Percentiles rank a stretch among this genome's conserved stretches.
These are phyloP conservation scores for Oncorhynchus keta DNA, from an alignment of 2,113 vertebrate genomes.

Conservation along the genomic window DNA sequence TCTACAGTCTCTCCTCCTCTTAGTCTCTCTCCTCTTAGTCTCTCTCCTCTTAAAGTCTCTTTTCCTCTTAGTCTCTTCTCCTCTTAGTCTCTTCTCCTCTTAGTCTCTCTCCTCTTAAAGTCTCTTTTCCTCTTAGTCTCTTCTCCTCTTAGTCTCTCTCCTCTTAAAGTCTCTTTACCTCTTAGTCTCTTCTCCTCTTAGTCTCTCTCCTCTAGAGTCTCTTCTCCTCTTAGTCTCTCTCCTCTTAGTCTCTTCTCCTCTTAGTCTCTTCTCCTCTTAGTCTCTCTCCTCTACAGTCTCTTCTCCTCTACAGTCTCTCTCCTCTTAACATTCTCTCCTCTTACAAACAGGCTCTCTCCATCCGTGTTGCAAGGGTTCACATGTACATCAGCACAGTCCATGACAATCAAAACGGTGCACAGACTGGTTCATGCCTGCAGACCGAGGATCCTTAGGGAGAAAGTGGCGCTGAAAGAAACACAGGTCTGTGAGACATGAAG, in stretches of 20 bases:
- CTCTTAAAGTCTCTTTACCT: conserved; percentile 40
- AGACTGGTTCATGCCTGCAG: conserved; percentile 47
- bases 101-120: neutral
- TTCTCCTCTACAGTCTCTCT: neutral
- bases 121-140: neutral
- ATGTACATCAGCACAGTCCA: conserved; percentile 30
- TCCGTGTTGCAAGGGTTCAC: conserved; percentile 66
- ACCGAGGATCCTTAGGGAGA: conserved; percentile 21
- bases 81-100: too few relatives aligned
- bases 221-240: neutral
- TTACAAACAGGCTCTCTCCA: conserved; percentile 52
- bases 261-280: conserved; percentile 16
- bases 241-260: too few relatives aligned
- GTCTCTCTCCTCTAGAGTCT: neutral
- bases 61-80: too few relatives aligned
- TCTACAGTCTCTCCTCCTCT: too few relatives aligned
- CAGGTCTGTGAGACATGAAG: conserved; percentile 46
- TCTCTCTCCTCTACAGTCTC: neutral
- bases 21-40: neutral
- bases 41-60: too few relatives aligned
- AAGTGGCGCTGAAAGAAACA: conserved; percentile 53
- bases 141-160: neutral
- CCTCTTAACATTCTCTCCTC: neutral
- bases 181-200: neutral
- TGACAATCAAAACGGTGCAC: conserved; percentile 9